phyloP scores from a whole-genome alignment of 1,140 invertebrate species.

The Pogonognathellus flavescens region DNA sequence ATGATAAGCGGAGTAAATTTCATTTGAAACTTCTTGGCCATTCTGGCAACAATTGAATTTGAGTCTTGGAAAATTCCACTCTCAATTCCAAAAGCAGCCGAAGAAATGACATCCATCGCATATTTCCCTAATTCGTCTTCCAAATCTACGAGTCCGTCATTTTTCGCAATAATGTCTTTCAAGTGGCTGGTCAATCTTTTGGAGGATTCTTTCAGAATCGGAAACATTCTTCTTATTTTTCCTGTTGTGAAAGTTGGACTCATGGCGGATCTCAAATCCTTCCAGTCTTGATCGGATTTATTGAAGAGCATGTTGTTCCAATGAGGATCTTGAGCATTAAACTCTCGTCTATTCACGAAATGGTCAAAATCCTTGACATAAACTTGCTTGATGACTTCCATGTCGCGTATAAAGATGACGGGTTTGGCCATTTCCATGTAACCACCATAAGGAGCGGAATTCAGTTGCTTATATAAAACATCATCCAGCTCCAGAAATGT shows the following conservation, averaged over 20 bases:
- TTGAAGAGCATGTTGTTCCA: background rate
- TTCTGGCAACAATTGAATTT: constrained; percentile 59
- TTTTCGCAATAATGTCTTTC: background rate
- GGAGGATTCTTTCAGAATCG: background rate
- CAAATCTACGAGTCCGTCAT: constrained; percentile 44
- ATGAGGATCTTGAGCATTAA: constrained; percentile 28
- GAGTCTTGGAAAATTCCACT: background rate
- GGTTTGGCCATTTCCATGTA: background rate
- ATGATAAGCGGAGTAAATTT: constrained; percentile 40
- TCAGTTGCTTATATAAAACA: background rate
- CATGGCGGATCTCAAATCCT: background rate
- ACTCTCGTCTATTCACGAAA: constrained; percentile 67
- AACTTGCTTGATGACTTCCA: constrained; percentile 67
- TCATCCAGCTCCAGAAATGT: background rate
- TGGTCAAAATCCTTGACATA: constrained; percentile 68
- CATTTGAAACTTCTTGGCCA: constrained; percentile 41
- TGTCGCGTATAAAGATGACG: constrained; percentile 55
- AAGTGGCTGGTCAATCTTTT: background rate
- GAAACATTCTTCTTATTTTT: constrained; percentile 38
- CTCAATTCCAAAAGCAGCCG: constrained; percentile 4
- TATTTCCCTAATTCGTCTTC: constrained; percentile 34
- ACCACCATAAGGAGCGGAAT: background rate
- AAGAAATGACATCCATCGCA: constrained; percentile 4
- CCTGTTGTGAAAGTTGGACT: constrained; percentile 46
- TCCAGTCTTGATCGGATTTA: background rate